These are phyloP conservation scores for Psix sp. DNA, from an alignment of 1,140 invertebrate species.

Conservation along the genomic window DNA sequence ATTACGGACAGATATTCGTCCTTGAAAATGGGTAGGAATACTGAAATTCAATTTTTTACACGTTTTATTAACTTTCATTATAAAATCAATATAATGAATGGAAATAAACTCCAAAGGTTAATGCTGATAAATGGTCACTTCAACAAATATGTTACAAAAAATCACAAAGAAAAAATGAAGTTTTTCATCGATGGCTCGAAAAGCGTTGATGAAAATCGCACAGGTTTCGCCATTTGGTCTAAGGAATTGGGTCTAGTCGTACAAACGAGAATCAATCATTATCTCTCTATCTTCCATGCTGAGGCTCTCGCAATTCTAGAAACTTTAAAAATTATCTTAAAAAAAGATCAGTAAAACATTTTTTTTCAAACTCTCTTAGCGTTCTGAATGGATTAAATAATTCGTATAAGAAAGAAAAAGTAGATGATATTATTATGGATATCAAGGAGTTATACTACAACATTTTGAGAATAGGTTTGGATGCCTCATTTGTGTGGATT, in stretches of 20 bases:
- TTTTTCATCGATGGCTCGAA: not conserved
- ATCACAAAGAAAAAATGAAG: not conserved
- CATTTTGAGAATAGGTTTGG: not conserved
- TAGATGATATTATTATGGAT: not conserved
- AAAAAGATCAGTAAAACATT: not conserved
- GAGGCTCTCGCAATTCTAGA: slow-evolving; percentile 4
- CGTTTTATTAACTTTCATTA: not conserved
- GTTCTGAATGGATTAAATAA: not conserved
- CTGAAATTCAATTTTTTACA: not conserved
- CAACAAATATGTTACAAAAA: not conserved
- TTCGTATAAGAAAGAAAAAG: not conserved
- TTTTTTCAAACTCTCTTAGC: not conserved
- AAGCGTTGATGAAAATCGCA: not conserved
- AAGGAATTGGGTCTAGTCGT: not conserved
- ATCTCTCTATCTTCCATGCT: slow-evolving; percentile 2
- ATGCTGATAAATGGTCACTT: not conserved
- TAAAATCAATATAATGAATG: not conserved
- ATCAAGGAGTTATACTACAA: not conserved
- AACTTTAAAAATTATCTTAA: not conserved
- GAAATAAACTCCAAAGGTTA: not conserved
- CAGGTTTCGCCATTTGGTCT: not conserved
- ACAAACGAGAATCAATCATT: not conserved
- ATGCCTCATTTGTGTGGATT: not conserved
- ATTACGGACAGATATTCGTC: not conserved
- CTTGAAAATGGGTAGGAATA: not conserved